Evolutionary conservation across 2,888 invertebrate genomes (phyloP), one percentile per base, ranked within the genome.

Genomic region (Hedya salicella): DNA sequence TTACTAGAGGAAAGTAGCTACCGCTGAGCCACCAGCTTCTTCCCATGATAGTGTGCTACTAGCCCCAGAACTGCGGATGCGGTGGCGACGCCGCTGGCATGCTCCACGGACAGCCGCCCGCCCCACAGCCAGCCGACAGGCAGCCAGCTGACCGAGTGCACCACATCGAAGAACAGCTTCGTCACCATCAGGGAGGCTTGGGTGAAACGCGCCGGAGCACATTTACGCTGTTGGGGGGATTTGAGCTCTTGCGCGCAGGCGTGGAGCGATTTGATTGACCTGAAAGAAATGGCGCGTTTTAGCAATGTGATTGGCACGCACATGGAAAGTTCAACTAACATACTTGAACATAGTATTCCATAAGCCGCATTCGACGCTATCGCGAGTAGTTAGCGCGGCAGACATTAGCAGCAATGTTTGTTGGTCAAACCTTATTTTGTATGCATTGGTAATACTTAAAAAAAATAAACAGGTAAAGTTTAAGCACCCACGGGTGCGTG

Each of bases 71-170:
- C 74, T 1, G 87, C 91, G 0, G 91, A 83, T 0, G 77, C 72
- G 0, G 87, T 86, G 11, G 89, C 91, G 1, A 85, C 71, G 0
- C 74, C 83, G 19, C 88, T 82, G 0, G 83, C 83, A 4, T 81
- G 81, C 21, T 77, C 73, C 0, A 81, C 75, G 14, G 71, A 73
- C 17, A 97, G 85, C 75, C 93, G 94, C 0, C 95, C 95, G 17
- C 97, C 95, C 97, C 97, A 98, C 53, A 97, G 87, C 83, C 95
- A 95, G 48, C 97, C 97, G 13, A 88, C 85, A 0, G 97, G 97
- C 69, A 98, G 84, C 83, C 96, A 97, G 86, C 95, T 96, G 3
- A 97, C 94, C 0, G 97, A 96, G 83, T 97, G 97, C 0, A 95
- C 87, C 64, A 97, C 93, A 82, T 97, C 97, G 67, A 96, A 82